Base-by-base conservation (phyloP, 2,888 invertebrate genomes). In the Amiota communis region DNA sequence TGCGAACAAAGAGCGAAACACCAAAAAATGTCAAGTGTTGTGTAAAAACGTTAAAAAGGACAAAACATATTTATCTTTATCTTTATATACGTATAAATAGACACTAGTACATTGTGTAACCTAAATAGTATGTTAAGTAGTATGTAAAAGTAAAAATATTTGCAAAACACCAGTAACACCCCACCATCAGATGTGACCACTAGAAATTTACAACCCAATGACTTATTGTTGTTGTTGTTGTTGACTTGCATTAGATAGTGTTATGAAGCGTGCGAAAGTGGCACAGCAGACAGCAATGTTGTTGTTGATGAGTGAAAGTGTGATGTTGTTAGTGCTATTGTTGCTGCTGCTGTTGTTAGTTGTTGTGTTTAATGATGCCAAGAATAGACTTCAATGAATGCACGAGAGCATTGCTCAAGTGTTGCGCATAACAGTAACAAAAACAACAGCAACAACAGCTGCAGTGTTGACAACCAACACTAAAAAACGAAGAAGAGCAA, bases 181-280 rank as follows among this genome's bases (percentile, higher is more conserved):
- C n/a, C n/a, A n/a, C n/a, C n/a, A n/a, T n/a, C n/a, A n/a, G 36
- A 36, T 36, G 80, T 82, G 84, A 79, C 83, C 83, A 82, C 83
- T 83, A 80, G 79, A 83, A 83, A 82, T 84, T 84, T 83, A 76
- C 85, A 83, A 82, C 79, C 82, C 79, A 83, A 85, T 83, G 80
- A 76, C 76, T 77, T 23, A 3, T 23, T 36, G 36, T 36, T 36
- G 36, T 36, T 23, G 23, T 23, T 36, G 36, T 36, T 36, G 36
- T 36, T 36, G 75, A 69, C 76, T 75, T 79, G 79, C 83, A 82
- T 83, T 83, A 80, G 77, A 76, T 78, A 68, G 15, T 57, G 69
- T 69, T 75, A 72, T 59, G 23, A 59, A 53, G 71, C 71, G 82
- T 79, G 81, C 51, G 47, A 36, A 71, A 63, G 63, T 36, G 61